These are phyloP conservation scores for Cheilosia vulpina DNA, from an alignment of 2,888 invertebrate species.

Conservation along the genomic window DNA sequence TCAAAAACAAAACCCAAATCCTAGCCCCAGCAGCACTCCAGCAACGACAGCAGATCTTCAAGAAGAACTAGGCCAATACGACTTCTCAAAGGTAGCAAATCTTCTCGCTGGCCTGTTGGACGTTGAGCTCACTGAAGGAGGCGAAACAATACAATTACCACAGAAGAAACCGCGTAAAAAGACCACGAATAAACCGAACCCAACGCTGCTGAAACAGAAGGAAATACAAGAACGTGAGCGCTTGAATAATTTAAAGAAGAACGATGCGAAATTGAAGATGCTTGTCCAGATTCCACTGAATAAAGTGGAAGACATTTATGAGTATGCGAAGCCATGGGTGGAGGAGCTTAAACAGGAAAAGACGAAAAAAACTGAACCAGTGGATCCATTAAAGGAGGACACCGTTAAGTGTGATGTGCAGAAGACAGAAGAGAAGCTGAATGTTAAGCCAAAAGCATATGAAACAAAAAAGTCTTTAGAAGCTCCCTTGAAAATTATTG, in stretches of 20 bases:
- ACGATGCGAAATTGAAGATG: conserved; percentile 81
- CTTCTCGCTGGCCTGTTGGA: conserved; percentile 82
- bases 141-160: conserved; percentile 10
- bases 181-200: conserved; percentile 82
- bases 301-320: conserved; percentile 79
- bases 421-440: conserved; percentile 8
- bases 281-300: conserved; percentile 78
- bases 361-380: conserved; percentile 8
- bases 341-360: conserved; percentile 64
- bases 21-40: conserved; percentile 20
- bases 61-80: conserved; percentile 73
- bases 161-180: conserved; percentile 82
- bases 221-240: conserved; percentile 80
- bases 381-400: conserved; percentile 11
- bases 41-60: conserved; percentile 31
- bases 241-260: conserved; percentile 80
- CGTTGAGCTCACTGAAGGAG: conserved; percentile 80
- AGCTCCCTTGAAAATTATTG: background rate
- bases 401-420: conserved; percentile 13
- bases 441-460: no score
- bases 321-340: conserved; percentile 79
- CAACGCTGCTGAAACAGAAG: conserved; percentile 80
- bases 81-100: conserved; percentile 78
- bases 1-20: background rate
- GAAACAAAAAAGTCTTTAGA: background rate